Conservation (phyloP, 2,888 invertebrate genomes). For the Pterostichus madidus region DNA sequence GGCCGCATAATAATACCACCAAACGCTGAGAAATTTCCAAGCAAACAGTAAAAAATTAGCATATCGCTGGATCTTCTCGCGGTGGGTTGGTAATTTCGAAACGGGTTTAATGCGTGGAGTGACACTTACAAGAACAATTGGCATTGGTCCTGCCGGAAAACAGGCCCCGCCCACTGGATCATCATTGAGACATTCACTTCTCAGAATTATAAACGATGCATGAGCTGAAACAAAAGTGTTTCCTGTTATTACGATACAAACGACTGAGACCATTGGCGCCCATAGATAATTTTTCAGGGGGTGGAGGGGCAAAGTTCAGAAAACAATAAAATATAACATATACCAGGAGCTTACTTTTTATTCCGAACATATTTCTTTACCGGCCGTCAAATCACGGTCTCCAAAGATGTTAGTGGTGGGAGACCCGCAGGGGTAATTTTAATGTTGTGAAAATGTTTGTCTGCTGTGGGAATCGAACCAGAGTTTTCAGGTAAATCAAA, state of each 20-base stretch:
- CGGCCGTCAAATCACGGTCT: too few species aligned
- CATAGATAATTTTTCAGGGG: too few species aligned
- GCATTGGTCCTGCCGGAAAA: slow-evolving; percentile 47
- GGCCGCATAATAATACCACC: slow-evolving; percentile 6
- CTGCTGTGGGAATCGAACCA: too few species aligned
- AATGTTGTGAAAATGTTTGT: too few species aligned
- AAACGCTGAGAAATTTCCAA: slow-evolving; percentile 35
- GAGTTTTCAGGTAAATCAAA: too few species aligned
- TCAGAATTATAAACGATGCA: slow-evolving; percentile 37
- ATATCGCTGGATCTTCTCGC: slow-evolving; percentile 17
- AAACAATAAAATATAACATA: too few species aligned
- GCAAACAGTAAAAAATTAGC: slow-evolving; percentile 46
- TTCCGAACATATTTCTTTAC: too few species aligned
- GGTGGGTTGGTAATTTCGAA: neutral
- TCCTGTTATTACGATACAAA: slow-evolving; percentile 42
- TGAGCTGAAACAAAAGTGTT: slow-evolving; percentile 25
- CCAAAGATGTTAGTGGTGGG: too few species aligned
- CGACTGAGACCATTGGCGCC: too few species aligned
- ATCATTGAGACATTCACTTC: slow-evolving; percentile 44
- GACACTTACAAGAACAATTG: slow-evolving; percentile 52
- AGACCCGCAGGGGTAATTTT: too few species aligned
- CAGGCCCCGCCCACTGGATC: slow-evolving; percentile 47
- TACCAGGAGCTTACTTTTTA: too few species aligned
- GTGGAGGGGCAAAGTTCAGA: too few species aligned
- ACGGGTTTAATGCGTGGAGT: slow-evolving; percentile 17